Conservation (phyloP, 2,113 vertebrate genomes). For the Podiceps cristatus region DNA sequence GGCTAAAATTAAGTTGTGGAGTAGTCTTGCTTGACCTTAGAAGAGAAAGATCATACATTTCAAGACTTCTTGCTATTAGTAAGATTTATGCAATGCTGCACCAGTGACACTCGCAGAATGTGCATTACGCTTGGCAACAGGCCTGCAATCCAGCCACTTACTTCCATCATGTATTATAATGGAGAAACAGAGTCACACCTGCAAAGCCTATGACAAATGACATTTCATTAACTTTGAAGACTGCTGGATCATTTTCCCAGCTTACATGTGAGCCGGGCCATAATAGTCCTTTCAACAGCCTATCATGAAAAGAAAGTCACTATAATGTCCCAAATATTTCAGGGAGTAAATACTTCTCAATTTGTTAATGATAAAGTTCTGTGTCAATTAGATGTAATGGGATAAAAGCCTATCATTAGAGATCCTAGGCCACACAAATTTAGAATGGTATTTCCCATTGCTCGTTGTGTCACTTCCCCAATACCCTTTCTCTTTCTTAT, state of each 20-base stretch:
- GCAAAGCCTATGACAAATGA: slow-evolving; percentile 84
- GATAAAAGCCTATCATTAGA: slow-evolving; percentile 78
- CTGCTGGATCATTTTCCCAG: slow-evolving; percentile 78
- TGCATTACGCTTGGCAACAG: slow-evolving; percentile 50
- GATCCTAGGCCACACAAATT: slow-evolving; percentile 68
- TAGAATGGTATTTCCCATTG: slow-evolving; percentile 69
- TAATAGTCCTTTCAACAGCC: slow-evolving; percentile 82
- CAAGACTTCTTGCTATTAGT: slow-evolving; percentile 19
- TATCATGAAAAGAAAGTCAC: slow-evolving; percentile 73
- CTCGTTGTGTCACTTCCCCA: slow-evolving; percentile 4
- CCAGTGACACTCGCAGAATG: slow-evolving; percentile 36
- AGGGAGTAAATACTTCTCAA: slow-evolving; percentile 77
- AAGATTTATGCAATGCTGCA: slow-evolving; percentile 34
- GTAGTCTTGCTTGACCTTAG: slow-evolving; percentile 32
- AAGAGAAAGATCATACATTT: slow-evolving; percentile 51
- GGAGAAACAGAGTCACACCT: slow-evolving; percentile 83
- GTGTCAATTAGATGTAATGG: slow-evolving; percentile 82
- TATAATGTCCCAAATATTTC: slow-evolving; percentile 78
- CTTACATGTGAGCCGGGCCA: slow-evolving; percentile 75
- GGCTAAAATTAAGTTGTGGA: slow-evolving; percentile 14
- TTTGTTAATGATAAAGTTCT: slow-evolving; percentile 84
- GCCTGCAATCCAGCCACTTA: slow-evolving; percentile 33
- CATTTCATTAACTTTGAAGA: slow-evolving; percentile 85
- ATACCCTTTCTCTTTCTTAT: neutral
- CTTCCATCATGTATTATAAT: slow-evolving; percentile 54